Evolutionary conservation across 1,140 invertebrate genomes (phyloP), one percentile per base, ranked within the genome.

Genomic region (Macrobrachium nipponense): DNA sequence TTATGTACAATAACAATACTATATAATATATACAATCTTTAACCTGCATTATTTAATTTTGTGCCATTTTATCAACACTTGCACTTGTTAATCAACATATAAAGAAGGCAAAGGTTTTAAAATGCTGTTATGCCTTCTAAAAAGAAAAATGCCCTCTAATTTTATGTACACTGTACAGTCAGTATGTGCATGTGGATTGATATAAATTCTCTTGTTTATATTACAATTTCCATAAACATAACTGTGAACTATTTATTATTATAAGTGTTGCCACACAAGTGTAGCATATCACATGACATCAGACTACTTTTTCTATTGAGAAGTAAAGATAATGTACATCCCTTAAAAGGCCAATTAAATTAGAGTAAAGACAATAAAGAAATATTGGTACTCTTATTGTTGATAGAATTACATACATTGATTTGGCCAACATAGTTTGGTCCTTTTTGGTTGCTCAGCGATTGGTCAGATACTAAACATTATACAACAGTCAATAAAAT

Each of bases 101-200:
- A 82, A 68, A 82, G 73, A 84, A 84, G 73, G 77, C 76, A 77
- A 84, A 77, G 44, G 64, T 73, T 58, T 80, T 75, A 62, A 85
- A 79, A 86, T 80, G 80, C 68, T 72, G 73, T 80, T 80, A 78
- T 86, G 83, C 83, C 73, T 77, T 61, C 72, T 80, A 23, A 86
- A 86, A 77, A 86, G 80, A 77, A 86, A 62, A 23, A 80, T 80
- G 77, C 77, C 51, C 20, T 58, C 64, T 73, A 61, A 61, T 75
- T 18, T 17, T 82, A 62, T 72, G 36, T 82, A 82, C 80, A 75
- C 80, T 82, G 68, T 75, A 61, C 59, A 82, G 23, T n/a, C 43
- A n/a, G 44, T 76, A 58, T 60, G 59, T 73, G 70, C 44, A 43
- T 73, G 17, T 73, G n/a, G 17, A 36, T 73, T 23, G 27, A 18